Evolutionary conservation across 2,888 invertebrate genomes (phyloP).

Genomic region (Girardia tigrina): DNA sequence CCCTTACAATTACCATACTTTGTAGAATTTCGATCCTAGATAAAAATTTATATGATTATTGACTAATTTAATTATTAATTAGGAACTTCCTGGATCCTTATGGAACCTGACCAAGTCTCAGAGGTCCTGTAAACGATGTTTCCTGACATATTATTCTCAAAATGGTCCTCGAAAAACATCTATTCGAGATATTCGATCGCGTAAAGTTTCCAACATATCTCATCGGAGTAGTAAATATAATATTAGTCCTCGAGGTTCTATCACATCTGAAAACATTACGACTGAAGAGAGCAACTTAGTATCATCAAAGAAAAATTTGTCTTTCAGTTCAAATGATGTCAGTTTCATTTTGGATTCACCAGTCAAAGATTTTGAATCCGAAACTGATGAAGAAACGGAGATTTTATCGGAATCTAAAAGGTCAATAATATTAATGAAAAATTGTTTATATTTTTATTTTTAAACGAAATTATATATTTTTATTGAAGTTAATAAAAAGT

Average conservation of each 20-base stretch:
- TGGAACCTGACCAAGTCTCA: background rate
- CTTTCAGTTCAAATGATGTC: background rate
- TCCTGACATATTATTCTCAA: background rate
- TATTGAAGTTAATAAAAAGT: no score
- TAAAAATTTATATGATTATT: no score
- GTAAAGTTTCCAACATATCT: background rate
- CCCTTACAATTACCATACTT: no score
- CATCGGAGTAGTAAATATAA: background rate
- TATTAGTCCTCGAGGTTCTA: background rate
- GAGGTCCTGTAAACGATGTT: background rate
- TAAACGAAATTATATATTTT: no score
- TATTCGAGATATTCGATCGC: background rate
- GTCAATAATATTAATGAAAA: no score
- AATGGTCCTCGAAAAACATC: background rate
- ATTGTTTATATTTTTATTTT: no score
- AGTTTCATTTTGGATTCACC: no score
- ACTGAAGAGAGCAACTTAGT: background rate
- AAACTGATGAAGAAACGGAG: no score
- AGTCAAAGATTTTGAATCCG: no score
- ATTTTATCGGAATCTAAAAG: no score
- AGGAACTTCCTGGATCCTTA: background rate
- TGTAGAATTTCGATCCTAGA: no score
- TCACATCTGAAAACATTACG: background rate
- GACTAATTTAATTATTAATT: no score
- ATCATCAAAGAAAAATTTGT: background rate